Base-by-base conservation (phyloP, 2,797 vertebrate species). In the Ptychadena robeensis region DNA sequence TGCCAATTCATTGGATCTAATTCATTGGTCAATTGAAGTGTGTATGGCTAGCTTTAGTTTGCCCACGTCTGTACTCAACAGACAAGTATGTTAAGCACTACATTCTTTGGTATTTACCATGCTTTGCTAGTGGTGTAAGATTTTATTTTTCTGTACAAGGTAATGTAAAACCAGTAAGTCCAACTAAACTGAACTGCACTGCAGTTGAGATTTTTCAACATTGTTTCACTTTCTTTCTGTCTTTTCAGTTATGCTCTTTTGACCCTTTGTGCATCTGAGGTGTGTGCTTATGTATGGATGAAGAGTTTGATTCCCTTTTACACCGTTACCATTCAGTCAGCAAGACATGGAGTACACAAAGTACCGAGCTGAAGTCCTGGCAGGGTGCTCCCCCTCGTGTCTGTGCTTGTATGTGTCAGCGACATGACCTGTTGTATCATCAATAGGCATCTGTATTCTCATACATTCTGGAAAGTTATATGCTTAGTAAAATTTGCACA, bases 321-420 rank as follows among this genome's bases (percentile, higher is more conserved):
- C 25, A 70, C 37, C 25, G 40, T 40, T 53, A n/a, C 18, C 18
- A 53, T 53, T 53, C 44, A 68, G 65, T 9, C 25, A 9, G 34
- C 34, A 44, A 12, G 34, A 3, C 44, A 37, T 53, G 30, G 38
- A 44, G 37, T 48, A 27, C n/a, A 31, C 5, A 6, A 1, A 61
- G 32, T 57, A 44, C 63, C 59, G 9, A 4, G 27, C 11, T 30
- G 68, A 73, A 65, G 32, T 67, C 73, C 73, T 59, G 63, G 34
- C 80, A 69, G 4, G 57, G 65, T 59, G 34, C 53, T 77, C 81
- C 81, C 81, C 67, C 81, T 82, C 76, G 73, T 77, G 81, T 70
- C 35, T 76, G 22, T 70, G 28, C 63, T 59, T 30, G 9, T 70
- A 32, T 31, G 4, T 78, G 75, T 64, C 67, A 66, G 57, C 3